Evolutionary conservation across 2,797 vertebrate genomes (phyloP), one percentile per base, ranked within the genome.

Genomic region (Gorsachius magnificus): DNA sequence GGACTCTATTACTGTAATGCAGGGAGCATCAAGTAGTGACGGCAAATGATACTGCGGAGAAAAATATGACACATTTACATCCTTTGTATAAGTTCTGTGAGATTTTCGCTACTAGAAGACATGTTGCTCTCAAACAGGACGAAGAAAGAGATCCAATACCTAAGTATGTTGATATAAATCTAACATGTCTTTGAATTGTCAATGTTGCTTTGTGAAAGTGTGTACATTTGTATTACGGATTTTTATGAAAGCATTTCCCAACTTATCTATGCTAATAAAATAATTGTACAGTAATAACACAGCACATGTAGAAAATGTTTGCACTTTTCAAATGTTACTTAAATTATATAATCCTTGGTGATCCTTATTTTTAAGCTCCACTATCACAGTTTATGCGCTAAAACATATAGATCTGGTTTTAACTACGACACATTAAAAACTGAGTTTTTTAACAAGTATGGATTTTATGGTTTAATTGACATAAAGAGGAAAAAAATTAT

Each of bases 1-100:
- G 68, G 69, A 93, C 46, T 95, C 95, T 75, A 95, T 96, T 95
- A 97, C 81, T 91, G 35, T 95, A 97, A 96, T 96, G 84, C 61
- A 95, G 29, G 51, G 57, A 93, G 33, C 54, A 85, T 77, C 90
- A 96, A 87, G 31, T 57, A 87, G 54, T 45, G 70, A 83, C 65
- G 71, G 60, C 38, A 97, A 93, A 96, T 85, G 69, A 95, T 74
- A 29, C 43, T 48, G 28, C 51, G 43, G 35, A 80, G 18, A 43
- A 86, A 74, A 78, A 74, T 33, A 35, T 43, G 51, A 46, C 61
- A 48, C 14, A n/a, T 89, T 43, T 86, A 28, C 85, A 74, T 83
- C 46, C 57, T 92, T 77, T 60, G 35, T 75, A 16, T 65, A 77
- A 90, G n/a, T 66, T n/a, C 29, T 75, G 45, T 60, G 57, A 33